Conservation (phyloP, 2,888 invertebrate genomes). For the Acrobasis suavella region DNA sequence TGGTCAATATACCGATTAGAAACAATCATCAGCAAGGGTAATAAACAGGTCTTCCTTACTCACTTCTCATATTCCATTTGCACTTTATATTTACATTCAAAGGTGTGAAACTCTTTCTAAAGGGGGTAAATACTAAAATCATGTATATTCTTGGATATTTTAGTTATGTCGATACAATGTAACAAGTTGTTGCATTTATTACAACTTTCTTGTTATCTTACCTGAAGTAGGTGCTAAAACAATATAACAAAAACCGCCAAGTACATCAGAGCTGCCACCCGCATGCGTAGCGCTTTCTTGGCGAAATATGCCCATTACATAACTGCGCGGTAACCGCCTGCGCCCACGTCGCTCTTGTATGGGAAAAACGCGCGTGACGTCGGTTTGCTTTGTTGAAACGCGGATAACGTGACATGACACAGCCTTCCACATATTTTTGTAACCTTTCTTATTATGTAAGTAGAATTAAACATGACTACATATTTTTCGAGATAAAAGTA, state of each 20-base stretch:
- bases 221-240: constrained; percentile 1
- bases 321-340: constrained; percentile 29
- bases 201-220: too few species aligned
- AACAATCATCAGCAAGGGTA: too few species aligned
- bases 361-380: constrained; percentile 32
- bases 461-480: neutral
- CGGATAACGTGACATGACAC: constrained; percentile 1
- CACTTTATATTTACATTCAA: too few species aligned
- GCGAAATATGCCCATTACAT: constrained; percentile 49
- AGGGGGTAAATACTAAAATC: too few species aligned
- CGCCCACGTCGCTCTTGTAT: constrained; percentile 24
- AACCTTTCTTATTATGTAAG: neutral
- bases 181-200: too few species aligned
- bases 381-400: constrained; percentile 3
- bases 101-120: too few species aligned
- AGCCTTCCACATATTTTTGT: neutral
- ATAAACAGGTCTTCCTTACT: too few species aligned
- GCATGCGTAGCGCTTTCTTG: constrained; percentile 43
- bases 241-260: constrained; percentile 3
- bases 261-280: neutral
- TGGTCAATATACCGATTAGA: too few species aligned
- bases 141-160: too few species aligned
- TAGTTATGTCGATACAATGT: too few species aligned
- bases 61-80: too few species aligned
- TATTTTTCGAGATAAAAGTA: too few species aligned